These are phyloP conservation scores for Sminthopsis crassicaudata DNA, from an alignment of 2,113 vertebrate genomes.

Conservation along the genomic window DNA sequence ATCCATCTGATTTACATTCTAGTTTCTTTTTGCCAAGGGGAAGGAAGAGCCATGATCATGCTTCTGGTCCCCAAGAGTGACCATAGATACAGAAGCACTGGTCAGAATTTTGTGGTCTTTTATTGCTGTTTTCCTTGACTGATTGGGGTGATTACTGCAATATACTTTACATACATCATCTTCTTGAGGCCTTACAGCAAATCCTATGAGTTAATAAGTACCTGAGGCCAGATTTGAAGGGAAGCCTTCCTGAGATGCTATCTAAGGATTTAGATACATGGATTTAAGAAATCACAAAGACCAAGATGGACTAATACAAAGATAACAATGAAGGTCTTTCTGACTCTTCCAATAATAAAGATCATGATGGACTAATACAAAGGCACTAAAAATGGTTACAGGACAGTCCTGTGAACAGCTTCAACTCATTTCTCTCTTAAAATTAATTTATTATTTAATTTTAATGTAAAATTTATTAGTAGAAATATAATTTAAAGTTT, in stretches of 20 bases:
- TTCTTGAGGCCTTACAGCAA: not conserved
- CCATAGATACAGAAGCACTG: not conserved
- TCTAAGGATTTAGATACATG: not conserved
- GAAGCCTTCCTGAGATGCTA: not conserved
- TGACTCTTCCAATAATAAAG: not conserved
- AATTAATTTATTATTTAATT: not conserved
- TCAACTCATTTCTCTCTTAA: slow-evolving; percentile 28
- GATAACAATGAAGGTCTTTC: too few relatives aligned
- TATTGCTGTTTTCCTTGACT: not conserved
- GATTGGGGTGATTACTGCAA: not conserved
- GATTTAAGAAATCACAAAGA: slow-evolving; percentile 12
- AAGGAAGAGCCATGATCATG: not conserved
- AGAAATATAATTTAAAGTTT: too few relatives aligned
- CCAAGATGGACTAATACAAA: slow-evolving; percentile 16
- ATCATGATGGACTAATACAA: not conserved
- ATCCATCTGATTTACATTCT: not conserved
- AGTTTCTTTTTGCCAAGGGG: not conserved
- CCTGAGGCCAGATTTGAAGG: too few relatives aligned
- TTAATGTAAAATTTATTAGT: too few relatives aligned
- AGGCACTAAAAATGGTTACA: slow-evolving; percentile 15
- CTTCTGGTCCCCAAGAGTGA: not conserved
- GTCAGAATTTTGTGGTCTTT: not conserved
- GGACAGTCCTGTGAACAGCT: slow-evolving; percentile 3
- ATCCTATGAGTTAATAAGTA: not conserved
- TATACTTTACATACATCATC: not conserved